Base-by-base conservation (phyloP, 2,797 vertebrate species). In the Etheostoma nigrum region DNA sequence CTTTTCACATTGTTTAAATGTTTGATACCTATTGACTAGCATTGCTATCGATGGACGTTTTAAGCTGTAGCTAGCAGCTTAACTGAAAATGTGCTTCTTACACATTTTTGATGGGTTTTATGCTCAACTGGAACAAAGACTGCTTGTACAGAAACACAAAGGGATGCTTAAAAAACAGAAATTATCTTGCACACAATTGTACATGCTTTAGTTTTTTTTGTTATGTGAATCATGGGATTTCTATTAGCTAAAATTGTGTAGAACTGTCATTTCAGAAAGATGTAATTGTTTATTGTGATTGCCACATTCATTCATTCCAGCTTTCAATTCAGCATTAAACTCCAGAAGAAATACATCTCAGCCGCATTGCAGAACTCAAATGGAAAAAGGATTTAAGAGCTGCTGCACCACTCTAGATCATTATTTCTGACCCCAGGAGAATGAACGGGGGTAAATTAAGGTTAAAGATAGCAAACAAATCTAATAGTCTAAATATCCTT, bases 401-500 rank as follows among this genome's bases (percentile, higher is more conserved):
- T 3, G 19, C 72, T 11, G 59, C 60, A 57, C 66, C 66, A 75
- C 54, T 21, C 15, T 14, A 13, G 60, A 69, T 79, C 57, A 67
- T 76, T 74, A 67, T 79, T 73, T 53, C 45, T 68, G 72, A 72
- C 53, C 78, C 25, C 30, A 12, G 57, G 49, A 73, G 68, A 76
- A 52, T 77, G 21, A 80, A 76, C 21, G 44, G 45, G 33, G 25
- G 36, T 68, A 62, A 81, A 75, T 82, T 67, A 45, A 74, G 59
- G 60, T 86, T 75, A 72, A 68, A 69, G 40, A 67, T 27, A 75
- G 45, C 78, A 86, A 86, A 74, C 62, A 80, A 76, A 87, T 78
- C 21, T 54, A 72, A 84, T 74, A 48, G 75, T 80, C 36, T 21
- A 60, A 76, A 77, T 83, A 76, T 51, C 40, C 14, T 19, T 61